A percentile compares a stretch with the other conserved stretches of the same genome.
phyloP scores from a whole-genome alignment of 23 tunicate genomes.

The Diplosoma virens region DNA sequence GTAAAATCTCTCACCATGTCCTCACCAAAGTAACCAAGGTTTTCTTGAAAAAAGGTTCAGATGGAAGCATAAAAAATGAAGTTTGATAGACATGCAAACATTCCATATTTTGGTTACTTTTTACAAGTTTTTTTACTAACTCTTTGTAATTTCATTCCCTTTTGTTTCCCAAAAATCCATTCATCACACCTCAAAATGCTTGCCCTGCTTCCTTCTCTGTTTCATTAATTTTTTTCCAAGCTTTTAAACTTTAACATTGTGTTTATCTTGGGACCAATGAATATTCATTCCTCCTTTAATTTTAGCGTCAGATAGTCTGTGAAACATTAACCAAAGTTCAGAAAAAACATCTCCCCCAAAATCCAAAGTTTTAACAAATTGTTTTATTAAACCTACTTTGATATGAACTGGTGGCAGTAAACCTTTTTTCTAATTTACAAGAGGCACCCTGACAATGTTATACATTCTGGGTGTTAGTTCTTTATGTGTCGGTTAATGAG shows the following conservation, averaged over 20 bases:
- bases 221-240: constrained; percentile 8
- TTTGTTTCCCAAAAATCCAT: constrained; percentile 24
- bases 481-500: neutral
- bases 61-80: constrained; percentile 15
- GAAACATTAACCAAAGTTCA: neutral
- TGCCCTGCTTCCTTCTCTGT: constrained; percentile 16
- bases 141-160: constrained; percentile 15
- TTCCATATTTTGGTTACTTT: constrained; percentile 14
- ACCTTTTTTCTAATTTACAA: neutral
- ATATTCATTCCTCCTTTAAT: no score
- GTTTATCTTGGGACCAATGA: neutral
- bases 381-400: neutral
- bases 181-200: constrained; percentile 8
- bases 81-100: constrained; percentile 12
- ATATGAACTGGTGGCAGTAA: neutral
- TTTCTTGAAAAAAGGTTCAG: neutral
- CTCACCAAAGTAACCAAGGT: neutral
- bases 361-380: neutral
- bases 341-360: neutral
- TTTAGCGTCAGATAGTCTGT: no score
- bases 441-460: neutral
- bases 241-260: neutral
- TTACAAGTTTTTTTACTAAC: neutral
- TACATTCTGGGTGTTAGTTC: constrained; percentile 12
- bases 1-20: neutral